A percentile compares a stretch with the other conserved stretches of the same genome.
Conservation (phyloP, 2,888 invertebrate genomes). For the Scrobipalpa atriplicella region DNA sequence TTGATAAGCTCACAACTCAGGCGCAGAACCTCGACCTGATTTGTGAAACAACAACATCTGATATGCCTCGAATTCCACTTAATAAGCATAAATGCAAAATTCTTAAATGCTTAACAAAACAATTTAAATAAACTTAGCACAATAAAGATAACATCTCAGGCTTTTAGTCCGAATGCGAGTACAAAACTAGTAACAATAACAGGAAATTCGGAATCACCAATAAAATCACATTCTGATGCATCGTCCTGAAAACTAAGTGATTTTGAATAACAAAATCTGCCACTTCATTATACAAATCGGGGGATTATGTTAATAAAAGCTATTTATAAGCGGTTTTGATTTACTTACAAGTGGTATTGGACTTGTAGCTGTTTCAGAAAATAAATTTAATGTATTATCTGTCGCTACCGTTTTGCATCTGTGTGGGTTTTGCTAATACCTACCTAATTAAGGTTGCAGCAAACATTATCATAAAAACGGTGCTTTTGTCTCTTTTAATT, state of each 20-base stretch:
- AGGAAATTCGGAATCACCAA: slow-evolving; percentile 48
- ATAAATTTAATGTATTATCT: slow-evolving; percentile 72
- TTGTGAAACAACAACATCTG: slow-evolving; percentile 37
- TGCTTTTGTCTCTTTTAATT: slow-evolving; percentile 55
- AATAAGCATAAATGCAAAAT: slow-evolving; percentile 22
- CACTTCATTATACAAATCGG: slow-evolving; percentile 78
- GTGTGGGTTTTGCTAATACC: slow-evolving; percentile 71
- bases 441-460: slow-evolving; percentile 55
- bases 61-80: slow-evolving; percentile 12
- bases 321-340: slow-evolving; percentile 77
- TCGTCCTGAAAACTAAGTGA: slow-evolving; percentile 58
- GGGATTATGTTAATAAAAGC: slow-evolving; percentile 75
- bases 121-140: slow-evolving; percentile 24
- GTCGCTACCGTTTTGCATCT: slow-evolving; percentile 71
- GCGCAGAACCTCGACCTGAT: neutral
- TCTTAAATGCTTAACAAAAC: slow-evolving; percentile 12
- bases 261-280: slow-evolving; percentile 68
- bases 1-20: neutral
- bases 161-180: slow-evolving; percentile 46
- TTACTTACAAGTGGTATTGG: slow-evolving; percentile 65
- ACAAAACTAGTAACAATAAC: slow-evolving; percentile 48
- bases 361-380: slow-evolving; percentile 66
- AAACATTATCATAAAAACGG: slow-evolving; percentile 58
- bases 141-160: slow-evolving; percentile 33
- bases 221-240: slow-evolving; percentile 59